A percentile compares a stretch with the other conserved stretches of the same genome.
Evolutionary conservation across 2,113 vertebrate species (phyloP).

Genomic region (Nansenia antarctica): DNA sequence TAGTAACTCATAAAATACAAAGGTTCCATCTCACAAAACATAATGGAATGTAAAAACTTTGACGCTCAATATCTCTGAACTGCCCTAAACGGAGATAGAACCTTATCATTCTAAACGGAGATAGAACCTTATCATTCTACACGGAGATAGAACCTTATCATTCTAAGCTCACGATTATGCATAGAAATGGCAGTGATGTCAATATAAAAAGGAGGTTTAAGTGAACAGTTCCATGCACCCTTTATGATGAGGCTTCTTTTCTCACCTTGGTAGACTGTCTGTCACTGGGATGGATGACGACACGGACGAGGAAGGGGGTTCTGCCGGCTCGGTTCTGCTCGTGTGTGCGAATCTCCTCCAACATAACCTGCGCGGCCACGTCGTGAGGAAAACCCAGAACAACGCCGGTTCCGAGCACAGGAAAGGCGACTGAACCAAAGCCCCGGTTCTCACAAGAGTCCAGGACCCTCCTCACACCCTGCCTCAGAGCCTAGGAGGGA

Average conservation of each 20-base stretch:
- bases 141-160: too few relatives aligned
- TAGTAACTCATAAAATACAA: too few relatives aligned
- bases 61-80: too few relatives aligned
- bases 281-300: constrained; percentile 56
- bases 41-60: too few relatives aligned
- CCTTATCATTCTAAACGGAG: too few relatives aligned
- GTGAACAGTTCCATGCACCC: background rate
- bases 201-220: too few relatives aligned
- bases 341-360: constrained; percentile 50
- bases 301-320: constrained; percentile 32
- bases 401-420: constrained; percentile 53
- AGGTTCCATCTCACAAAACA: too few relatives aligned
- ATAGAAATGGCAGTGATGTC: background rate
- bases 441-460: constrained; percentile 30
- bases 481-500: constrained; percentile 47
- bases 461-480: constrained; percentile 37
- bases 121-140: too few relatives aligned
- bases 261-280: constrained; percentile 55
- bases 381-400: constrained; percentile 52
- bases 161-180: too few relatives aligned
- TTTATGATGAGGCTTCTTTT: background rate
- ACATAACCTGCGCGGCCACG: constrained; percentile 32
- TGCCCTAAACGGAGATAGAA: too few relatives aligned
- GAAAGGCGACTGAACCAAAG: constrained; percentile 55
- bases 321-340: constrained; percentile 10